These are phyloP conservation scores for Eulemur rubriventer DNA, from an alignment of 2,797 vertebrate genomes.

Conservation along the genomic window DNA sequence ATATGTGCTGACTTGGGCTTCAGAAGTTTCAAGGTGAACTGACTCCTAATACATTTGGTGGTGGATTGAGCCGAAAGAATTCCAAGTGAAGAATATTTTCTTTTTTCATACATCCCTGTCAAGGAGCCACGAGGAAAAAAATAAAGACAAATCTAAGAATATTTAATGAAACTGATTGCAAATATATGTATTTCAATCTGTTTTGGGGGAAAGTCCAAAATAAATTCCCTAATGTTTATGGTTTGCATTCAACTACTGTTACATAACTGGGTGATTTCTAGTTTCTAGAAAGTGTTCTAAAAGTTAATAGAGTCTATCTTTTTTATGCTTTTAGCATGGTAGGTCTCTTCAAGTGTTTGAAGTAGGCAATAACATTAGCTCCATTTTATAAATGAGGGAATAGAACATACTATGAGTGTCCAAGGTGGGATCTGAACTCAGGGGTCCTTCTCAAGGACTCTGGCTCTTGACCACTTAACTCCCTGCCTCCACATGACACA, in stretches of 20 bases:
- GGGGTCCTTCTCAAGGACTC: background rate
- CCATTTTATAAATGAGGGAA: background rate
- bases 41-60: background rate
- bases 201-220: background rate
- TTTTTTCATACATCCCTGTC: background rate
- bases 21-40: background rate
- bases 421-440: background rate
- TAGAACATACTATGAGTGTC: background rate
- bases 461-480: background rate
- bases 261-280: slow-evolving; percentile 1
- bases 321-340: background rate
- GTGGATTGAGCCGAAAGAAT: background rate
- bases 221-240: background rate
- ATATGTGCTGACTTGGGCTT: background rate
- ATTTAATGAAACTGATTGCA: slow-evolving; percentile 26
- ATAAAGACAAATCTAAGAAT: background rate
- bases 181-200: background rate
- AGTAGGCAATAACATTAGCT: background rate
- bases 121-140: background rate
- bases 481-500: background rate
- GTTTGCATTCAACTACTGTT: slow-evolving; percentile 14
- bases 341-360: background rate
- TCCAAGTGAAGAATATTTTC: slow-evolving; percentile 4
- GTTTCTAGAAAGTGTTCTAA: background rate
- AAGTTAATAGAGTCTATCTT: background rate